Evolutionary conservation across 2,888 invertebrate species (phyloP).

Genomic region (Synergus itoensis): DNA sequence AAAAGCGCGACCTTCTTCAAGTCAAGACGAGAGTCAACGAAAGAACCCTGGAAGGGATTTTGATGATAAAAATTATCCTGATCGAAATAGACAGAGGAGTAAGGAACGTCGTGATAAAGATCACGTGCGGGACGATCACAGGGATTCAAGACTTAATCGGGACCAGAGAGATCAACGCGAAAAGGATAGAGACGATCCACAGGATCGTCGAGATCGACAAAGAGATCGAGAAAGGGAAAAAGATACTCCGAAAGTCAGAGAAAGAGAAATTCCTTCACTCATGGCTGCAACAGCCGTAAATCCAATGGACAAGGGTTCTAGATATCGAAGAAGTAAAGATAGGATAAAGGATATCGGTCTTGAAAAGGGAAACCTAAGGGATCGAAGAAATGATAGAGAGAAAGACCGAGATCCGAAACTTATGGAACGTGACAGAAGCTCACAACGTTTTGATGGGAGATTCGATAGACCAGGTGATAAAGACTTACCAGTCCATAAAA

Average conservation of each 20-base stretch:
- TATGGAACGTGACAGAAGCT: constrained; percentile 60
- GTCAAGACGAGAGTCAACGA: constrained; percentile 76
- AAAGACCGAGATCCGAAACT: constrained; percentile 64
- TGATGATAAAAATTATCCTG: constrained; percentile 75
- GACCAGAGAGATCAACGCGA: constrained; percentile 64
- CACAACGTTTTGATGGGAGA: constrained; percentile 66
- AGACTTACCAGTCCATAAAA: constrained; percentile 63
- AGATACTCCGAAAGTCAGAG: constrained; percentile 75
- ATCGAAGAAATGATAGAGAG: constrained; percentile 68
- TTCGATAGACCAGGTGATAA: constrained; percentile 68
- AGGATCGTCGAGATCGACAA: constrained; percentile 83
- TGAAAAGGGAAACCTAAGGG: constrained; percentile 65
- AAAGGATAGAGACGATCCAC: constrained; percentile 79
- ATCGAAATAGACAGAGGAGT: constrained; percentile 79
- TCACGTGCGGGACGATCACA: constrained; percentile 65
- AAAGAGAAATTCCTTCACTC: constrained; percentile 80
- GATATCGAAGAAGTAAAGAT: constrained; percentile 58
- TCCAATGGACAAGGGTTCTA: constrained; percentile 53
- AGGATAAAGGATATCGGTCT: constrained; percentile 60
- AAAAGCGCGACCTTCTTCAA: constrained; percentile 60
- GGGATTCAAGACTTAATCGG: constrained; percentile 61
- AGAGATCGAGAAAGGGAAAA: constrained; percentile 80
- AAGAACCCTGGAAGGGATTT: constrained; percentile 72
- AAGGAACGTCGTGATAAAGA: constrained; percentile 73
- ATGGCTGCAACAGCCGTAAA: constrained; percentile 72